Evolutionary conservation across 2,797 vertebrate species (phyloP).

Genomic region (Spinus pinus): DNA sequence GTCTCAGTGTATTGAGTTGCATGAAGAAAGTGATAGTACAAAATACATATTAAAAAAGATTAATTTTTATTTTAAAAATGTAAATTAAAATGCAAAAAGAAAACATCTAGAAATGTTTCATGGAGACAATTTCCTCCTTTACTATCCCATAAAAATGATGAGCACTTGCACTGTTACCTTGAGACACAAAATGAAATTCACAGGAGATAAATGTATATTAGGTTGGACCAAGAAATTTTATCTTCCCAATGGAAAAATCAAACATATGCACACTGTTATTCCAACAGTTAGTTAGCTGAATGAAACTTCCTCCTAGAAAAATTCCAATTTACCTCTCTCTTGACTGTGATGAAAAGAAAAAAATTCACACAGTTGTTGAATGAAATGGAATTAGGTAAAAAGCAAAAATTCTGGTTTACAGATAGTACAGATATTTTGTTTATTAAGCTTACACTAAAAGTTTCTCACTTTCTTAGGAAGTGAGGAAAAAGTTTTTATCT

Average conservation of each 20-base stretch:
- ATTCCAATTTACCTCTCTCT: neutral
- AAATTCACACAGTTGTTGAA: neutral
- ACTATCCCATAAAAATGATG: neutral
- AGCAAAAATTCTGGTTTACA: neutral
- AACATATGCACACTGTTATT: neutral
- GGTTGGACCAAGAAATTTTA: neutral
- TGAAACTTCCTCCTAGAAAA: neutral
- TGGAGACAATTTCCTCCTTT: neutral
- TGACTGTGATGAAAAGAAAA: neutral
- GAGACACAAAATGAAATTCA: neutral
- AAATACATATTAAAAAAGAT: neutral
- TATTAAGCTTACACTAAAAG: neutral
- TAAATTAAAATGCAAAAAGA: neutral
- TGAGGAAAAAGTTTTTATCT: neutral
- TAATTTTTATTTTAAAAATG: neutral
- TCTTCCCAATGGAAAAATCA: neutral
- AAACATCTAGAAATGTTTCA: neutral
- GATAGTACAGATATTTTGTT: neutral
- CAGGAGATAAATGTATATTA: neutral
- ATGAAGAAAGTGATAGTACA: neutral
- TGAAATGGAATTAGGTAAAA: neutral
- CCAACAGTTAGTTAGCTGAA: neutral
- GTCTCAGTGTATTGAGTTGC: neutral
- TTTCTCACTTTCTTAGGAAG: neutral
- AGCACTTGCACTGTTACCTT: neutral